Evolutionary conservation across 1,140 invertebrate genomes (phyloP), one percentile per base, ranked within the genome.

Genomic region (Littorina saxatilis): DNA sequence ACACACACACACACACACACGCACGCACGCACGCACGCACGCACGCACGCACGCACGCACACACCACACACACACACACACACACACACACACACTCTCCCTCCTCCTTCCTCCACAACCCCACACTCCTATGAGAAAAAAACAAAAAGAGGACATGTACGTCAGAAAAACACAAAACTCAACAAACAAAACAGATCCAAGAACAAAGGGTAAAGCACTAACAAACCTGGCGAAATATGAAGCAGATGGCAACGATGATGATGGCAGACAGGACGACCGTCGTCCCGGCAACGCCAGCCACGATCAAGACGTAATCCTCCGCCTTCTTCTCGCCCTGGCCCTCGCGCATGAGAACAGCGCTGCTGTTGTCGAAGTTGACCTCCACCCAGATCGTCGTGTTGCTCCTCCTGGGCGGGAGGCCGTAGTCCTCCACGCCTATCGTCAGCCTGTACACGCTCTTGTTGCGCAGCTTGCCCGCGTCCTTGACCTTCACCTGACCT

Each of bases 401-500:
- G 70, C 37, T 80, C 3, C 35, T 58, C n/a, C 27, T 35, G 5
- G 66, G 55, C 4, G 85, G 85, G 3, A 52, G 52, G 17, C 85
- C 85, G 29, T 52, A 68, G 66, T 86, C 85, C 5, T 72, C 39
- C 1, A 86, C 82, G 23, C 43, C 27, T 1, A 86, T 68, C 5
- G n/a, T 66, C 73, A 86, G 77, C 23, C 81, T 76, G 68, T 86
- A 86, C 11, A 55, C 23, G 23, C 78, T 78, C 13, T 72, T 52
- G 79, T 82, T 82, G 32, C 72, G 68, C 74, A 86, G 66, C 27
- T 75, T 70, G 37, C 70, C 78, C 23, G 37, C 70, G 55, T 84
- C 55, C 1, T 94, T 95, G 82, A 98, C 94, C 9, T 94, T 95
- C 40, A 99, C 92, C 0, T 95, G 93, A 2, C 98, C 98, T 0